Percentiles rank a stretch among this genome's conserved stretches.
These are phyloP conservation scores for Clupea harengus DNA, from an alignment of 2,113 vertebrate species.

Conservation along the genomic window DNA sequence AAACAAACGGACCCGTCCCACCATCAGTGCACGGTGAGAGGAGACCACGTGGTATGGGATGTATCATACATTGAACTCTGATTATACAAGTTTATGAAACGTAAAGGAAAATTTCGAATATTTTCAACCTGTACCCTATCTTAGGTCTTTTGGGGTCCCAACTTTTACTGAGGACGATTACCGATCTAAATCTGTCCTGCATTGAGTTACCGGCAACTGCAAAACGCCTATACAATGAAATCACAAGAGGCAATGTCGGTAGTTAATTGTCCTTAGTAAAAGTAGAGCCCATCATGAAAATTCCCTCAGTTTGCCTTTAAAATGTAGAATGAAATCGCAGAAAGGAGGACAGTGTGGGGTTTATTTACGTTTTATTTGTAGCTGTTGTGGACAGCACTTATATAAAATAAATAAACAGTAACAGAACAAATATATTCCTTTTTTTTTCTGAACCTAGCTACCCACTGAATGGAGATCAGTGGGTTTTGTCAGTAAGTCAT, in stretches of 20 bases:
- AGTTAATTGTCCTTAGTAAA: too few species aligned
- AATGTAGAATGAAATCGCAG: not conserved
- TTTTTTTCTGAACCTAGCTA: conserved; percentile 6
- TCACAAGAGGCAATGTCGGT: too few species aligned
- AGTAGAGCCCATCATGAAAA: too few species aligned
- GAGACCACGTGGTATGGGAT: not conserved
- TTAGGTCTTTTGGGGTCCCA: too few species aligned
- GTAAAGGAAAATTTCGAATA: too few species aligned
- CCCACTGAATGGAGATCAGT: conserved; percentile 67
- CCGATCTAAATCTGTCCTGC: too few species aligned
- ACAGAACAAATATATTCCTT: conserved; percentile 25
- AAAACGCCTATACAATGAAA: too few species aligned
- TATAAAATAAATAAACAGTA: conserved; percentile 5
- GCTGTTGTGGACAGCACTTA: not conserved
- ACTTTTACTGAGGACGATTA: too few species aligned
- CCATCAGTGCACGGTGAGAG: not conserved
- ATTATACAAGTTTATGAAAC: not conserved
- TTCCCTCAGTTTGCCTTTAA: not conserved
- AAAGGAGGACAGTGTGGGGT: not conserved
- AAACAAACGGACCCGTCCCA: not conserved
- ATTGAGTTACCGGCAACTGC: too few species aligned
- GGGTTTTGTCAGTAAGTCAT: conserved; percentile 81
- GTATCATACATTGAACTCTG: not conserved
- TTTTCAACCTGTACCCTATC: too few species aligned
- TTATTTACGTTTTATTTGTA: not conserved